These are phyloP conservation scores for Saccostrea cuccullata DNA, from an alignment of 1,140 invertebrate genomes.

Conservation along the genomic window DNA sequence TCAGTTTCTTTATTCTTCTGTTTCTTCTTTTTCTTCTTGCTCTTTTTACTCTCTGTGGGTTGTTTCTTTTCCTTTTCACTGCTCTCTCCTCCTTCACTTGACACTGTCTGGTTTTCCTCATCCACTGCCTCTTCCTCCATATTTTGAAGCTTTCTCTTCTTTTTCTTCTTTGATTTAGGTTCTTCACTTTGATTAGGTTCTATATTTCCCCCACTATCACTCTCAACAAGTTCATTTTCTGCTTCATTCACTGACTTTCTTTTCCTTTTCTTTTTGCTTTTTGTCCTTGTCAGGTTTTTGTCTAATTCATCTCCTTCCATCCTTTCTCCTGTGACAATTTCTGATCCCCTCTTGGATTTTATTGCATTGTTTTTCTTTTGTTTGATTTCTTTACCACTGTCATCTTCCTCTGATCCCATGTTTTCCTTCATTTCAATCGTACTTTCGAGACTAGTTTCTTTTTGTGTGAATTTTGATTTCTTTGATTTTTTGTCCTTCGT, in stretches of 20 bases:
- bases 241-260: neutral
- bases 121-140: neutral
- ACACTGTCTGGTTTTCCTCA: neutral
- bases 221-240: neutral
- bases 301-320: neutral
- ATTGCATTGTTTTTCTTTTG: too few relatives aligned
- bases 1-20: constrained; percentile 48
- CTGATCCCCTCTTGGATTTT: too few relatives aligned
- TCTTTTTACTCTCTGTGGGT: neutral
- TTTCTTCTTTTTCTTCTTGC: constrained; percentile 45
- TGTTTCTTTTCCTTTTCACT: neutral
- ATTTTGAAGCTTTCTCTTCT: constrained; percentile 13
- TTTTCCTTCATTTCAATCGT: neutral
- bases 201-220: neutral
- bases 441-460: too few relatives aligned
- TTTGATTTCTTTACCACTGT: neutral
- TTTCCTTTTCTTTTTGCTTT: constrained; percentile 30
- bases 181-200: neutral
- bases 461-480: too few relatives aligned
- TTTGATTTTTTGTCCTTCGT: neutral
- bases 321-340: neutral
- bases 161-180: constrained; percentile 26
- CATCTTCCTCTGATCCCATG: neutral
- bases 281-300: neutral
- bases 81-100: neutral